These are phyloP conservation scores for Trissoscelio sp. DNA, from an alignment of 2,888 invertebrate species.

Conservation along the genomic window DNA sequence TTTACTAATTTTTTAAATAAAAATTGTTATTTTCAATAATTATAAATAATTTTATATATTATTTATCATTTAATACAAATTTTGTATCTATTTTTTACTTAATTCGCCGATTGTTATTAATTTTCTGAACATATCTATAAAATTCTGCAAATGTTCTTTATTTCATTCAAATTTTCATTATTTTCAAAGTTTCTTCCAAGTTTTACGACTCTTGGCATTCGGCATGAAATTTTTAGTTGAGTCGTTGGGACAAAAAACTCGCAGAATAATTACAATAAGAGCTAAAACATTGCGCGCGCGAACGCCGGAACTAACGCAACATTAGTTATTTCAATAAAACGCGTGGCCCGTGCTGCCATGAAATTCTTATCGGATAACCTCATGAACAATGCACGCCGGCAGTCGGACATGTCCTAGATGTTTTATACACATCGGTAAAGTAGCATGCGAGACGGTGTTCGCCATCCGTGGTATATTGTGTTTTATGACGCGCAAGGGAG, in stretches of 20 bases:
- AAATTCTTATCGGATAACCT: constrained; percentile 62
- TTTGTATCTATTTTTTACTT: too few relatives aligned
- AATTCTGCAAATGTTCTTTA: too few relatives aligned
- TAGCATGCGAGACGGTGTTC: constrained; percentile 63
- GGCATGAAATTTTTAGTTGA: too few relatives aligned
- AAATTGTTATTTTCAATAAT: too few relatives aligned
- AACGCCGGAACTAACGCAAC: constrained; percentile 30
- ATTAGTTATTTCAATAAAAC: constrained; percentile 59
- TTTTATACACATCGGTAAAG: constrained; percentile 64
- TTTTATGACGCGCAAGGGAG: constrained; percentile 68
- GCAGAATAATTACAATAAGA: constrained; percentile 6
- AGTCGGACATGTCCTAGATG: constrained; percentile 62
- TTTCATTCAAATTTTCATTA: too few relatives aligned
- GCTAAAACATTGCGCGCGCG: not conserved
- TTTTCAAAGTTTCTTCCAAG: too few relatives aligned
- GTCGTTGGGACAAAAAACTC: not conserved
- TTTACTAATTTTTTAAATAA: too few relatives aligned
- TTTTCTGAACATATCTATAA: too few relatives aligned
- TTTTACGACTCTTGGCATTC: too few relatives aligned
- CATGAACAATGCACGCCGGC: constrained; percentile 55
- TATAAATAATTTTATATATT: too few relatives aligned
- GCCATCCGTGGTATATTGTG: constrained; percentile 67
- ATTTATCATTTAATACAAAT: too few relatives aligned
- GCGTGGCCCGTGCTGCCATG: constrained; percentile 31
- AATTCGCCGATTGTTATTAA: too few relatives aligned